A percentile compares a stretch with the other conserved stretches of the same genome.
These are phyloP conservation scores for Trichogramma dendrolimi DNA, from an alignment of 2,888 invertebrate species.

Conservation along the genomic window DNA sequence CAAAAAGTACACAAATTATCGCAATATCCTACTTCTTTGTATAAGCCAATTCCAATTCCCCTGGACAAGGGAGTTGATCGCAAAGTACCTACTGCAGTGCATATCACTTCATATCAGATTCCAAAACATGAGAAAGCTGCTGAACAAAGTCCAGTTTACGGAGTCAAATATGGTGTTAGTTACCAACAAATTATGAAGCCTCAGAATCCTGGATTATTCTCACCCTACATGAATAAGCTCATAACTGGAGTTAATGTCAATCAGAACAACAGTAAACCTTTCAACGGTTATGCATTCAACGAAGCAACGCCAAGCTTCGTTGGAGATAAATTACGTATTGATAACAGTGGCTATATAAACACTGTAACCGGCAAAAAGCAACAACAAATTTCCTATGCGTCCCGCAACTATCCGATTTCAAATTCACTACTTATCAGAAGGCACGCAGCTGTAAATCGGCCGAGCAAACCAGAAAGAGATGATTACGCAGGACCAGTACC, in stretches of 20 bases:
- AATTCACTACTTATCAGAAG: constrained; percentile 30
- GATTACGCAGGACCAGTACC: constrained; percentile 58
- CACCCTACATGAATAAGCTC: constrained; percentile 11
- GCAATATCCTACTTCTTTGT: constrained; percentile 30
- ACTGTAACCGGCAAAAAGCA: constrained; percentile 13
- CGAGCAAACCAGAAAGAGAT: constrained; percentile 26
- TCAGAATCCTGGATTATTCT: constrained; percentile 32
- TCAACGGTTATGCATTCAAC: constrained; percentile 34
- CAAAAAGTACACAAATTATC: too few relatives aligned
- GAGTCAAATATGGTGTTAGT: constrained; percentile 36
- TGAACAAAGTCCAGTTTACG: constrained; percentile 33
- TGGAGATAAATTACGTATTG: constrained; percentile 18
- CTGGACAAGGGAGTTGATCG: constrained; percentile 60
- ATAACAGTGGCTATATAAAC: constrained; percentile 6
- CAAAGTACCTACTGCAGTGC: constrained; percentile 47
- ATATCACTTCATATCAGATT: constrained; percentile 41
- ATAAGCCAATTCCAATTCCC: constrained; percentile 41
- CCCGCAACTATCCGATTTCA: constrained; percentile 23
- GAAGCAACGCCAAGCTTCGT: constrained; percentile 31
- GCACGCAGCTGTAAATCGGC: constrained; percentile 28
- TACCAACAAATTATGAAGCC: constrained; percentile 39
- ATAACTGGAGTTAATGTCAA: constrained; percentile 14
- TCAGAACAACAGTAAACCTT: constrained; percentile 21
- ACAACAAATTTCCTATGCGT: constrained; percentile 13
- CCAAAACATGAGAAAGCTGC: constrained; percentile 44